Evolutionary conservation across 2,797 vertebrate genomes (phyloP).

Genomic region (Microctenopoma stevenorrisi): DNA sequence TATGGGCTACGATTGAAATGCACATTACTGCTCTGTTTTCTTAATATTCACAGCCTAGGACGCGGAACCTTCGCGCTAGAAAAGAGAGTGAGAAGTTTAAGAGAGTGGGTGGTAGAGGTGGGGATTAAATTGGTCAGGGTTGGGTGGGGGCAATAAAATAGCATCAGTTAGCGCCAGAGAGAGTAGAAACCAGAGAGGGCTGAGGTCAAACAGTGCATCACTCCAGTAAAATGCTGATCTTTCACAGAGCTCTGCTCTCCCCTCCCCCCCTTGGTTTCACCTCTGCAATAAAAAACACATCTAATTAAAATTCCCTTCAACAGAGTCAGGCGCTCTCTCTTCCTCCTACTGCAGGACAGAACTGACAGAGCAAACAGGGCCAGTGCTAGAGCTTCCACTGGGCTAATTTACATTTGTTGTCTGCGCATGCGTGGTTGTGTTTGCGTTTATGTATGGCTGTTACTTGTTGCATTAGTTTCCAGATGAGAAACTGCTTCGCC

Average conservation of each 20-base stretch:
- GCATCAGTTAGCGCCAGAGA: not conserved
- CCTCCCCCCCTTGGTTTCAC: slow-evolving; percentile 58
- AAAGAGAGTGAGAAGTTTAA: not conserved
- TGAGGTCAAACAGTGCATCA: slow-evolving; percentile 48
- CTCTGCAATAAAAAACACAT: slow-evolving; percentile 70
- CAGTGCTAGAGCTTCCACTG: slow-evolving; percentile 9
- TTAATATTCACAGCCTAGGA: slow-evolving; percentile 30
- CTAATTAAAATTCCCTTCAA: slow-evolving; percentile 76
- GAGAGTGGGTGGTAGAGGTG: not conserved
- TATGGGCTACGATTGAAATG: slow-evolving; percentile 27
- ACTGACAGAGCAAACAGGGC: slow-evolving; percentile 51
- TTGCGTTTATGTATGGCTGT: slow-evolving; percentile 9
- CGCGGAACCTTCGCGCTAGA: slow-evolving; percentile 5
- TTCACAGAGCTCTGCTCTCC: slow-evolving; percentile 41
- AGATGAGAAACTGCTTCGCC: slow-evolving; percentile 63
- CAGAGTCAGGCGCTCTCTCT: slow-evolving; percentile 28
- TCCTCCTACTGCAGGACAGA: slow-evolving; percentile 36
- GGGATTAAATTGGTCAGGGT: slow-evolving; percentile 10
- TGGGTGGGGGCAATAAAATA: slow-evolving; percentile 23
- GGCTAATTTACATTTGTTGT: slow-evolving; percentile 21
- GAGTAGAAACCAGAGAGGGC: slow-evolving; percentile 25
- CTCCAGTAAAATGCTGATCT: slow-evolving; percentile 55
- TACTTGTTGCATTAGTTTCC: slow-evolving; percentile 76
- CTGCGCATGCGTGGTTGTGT: slow-evolving; percentile 13
- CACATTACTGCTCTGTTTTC: slow-evolving; percentile 9